Conservation (phyloP, 2,888 invertebrate genomes). For the Drosophila kambysellisi region DNA sequence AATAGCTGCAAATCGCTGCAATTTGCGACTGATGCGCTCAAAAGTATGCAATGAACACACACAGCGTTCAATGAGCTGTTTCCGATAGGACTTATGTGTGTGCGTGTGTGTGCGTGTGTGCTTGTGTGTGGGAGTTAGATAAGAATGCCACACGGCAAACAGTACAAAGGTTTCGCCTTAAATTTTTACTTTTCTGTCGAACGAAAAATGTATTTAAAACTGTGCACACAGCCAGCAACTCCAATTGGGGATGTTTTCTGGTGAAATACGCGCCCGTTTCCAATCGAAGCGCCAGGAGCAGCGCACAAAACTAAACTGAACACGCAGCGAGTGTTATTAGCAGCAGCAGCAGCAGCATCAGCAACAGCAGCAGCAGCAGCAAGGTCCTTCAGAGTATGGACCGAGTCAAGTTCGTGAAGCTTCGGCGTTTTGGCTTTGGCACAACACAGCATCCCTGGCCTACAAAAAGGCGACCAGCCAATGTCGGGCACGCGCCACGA, state of each 20-base stretch:
- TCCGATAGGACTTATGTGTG: conserved; percentile 1
- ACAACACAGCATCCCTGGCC: conserved; percentile 70
- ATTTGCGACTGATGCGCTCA: conserved; percentile 44
- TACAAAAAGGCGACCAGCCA: conserved; percentile 67
- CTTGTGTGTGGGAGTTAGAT: not conserved
- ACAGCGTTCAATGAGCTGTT: conserved; percentile 19
- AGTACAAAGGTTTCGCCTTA: conserved; percentile 37
- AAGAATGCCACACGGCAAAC: conserved; percentile 4
- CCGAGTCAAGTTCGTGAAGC: conserved; percentile 50
- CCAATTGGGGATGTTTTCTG: conserved; percentile 17
- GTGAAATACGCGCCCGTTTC: conserved; percentile 39
- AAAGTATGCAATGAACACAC: conserved; percentile 47
- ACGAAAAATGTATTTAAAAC: conserved; percentile 37
- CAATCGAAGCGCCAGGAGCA: conserved; percentile 56
- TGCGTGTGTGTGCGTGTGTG: not conserved
- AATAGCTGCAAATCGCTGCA: conserved; percentile 48
- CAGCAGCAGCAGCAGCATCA: conserved; percentile 46
- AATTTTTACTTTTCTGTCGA: conserved; percentile 40
- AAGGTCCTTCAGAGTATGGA: conserved; percentile 40
- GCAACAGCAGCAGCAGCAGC: conserved; percentile 41
- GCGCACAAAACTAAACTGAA: conserved; percentile 75
- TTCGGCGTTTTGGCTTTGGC: conserved; percentile 45
- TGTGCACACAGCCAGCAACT: conserved; percentile 39
- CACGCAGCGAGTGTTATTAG: conserved; percentile 42
- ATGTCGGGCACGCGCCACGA: conserved; percentile 61